phyloP scores from a whole-genome alignment of 2,113 vertebrate species.

The Vulpes vulpes region DNA sequence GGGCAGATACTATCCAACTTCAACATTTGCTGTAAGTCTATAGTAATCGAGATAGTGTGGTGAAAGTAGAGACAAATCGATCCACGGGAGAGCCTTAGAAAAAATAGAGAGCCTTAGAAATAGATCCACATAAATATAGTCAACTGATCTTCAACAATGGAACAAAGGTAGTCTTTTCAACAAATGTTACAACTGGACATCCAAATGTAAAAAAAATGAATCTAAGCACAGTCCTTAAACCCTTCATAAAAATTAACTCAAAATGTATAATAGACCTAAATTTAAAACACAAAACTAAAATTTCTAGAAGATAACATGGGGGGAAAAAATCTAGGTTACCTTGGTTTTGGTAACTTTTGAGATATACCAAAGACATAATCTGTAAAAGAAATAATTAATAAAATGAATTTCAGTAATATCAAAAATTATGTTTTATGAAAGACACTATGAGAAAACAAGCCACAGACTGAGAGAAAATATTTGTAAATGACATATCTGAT shows the following conservation, averaged over 20 bases:
- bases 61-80: neutral
- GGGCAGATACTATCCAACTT: neutral
- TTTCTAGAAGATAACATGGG: neutral
- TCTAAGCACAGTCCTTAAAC: neutral
- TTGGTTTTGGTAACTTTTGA: neutral
- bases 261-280: neutral
- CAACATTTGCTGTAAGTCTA: neutral
- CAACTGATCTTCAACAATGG: neutral
- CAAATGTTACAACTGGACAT: neutral
- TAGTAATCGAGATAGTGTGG: neutral
- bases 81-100: too few species aligned
- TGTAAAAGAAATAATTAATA: neutral
- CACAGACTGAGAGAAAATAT: neutral
- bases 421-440: neutral
- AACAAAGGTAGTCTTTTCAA: neutral
- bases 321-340: neutral
- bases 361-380: neutral
- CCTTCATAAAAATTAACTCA: slow-evolving; percentile 33
- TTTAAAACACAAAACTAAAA: slow-evolving; percentile 11
- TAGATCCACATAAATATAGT: neutral
- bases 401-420: slow-evolving; percentile 20
- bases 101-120: slow-evolving; percentile 12
- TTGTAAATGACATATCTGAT: neutral
- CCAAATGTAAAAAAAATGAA: neutral
- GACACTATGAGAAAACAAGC: neutral